phyloP scores from a whole-genome alignment of 1,140 invertebrate species.

The Leptoteleia sp. region DNA sequence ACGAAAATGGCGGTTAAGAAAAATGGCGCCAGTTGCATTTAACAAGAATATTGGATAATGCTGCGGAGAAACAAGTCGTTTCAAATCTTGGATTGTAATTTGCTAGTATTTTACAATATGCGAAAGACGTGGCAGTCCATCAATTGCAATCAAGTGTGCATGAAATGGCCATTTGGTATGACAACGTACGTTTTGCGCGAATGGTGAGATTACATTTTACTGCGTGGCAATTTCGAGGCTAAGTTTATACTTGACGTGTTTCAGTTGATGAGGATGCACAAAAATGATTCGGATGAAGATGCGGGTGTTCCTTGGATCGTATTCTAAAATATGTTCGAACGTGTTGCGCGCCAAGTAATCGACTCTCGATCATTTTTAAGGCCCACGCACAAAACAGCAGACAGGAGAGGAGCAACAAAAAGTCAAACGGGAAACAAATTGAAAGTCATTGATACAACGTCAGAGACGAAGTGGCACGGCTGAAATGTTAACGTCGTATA shows the following conservation, averaged over 20 bases:
- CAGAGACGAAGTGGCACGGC: slow-evolving; percentile 30
- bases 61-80: no score
- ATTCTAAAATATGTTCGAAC: slow-evolving; percentile 62
- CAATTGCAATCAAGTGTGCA: slow-evolving; percentile 38
- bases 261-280: slow-evolving; percentile 45
- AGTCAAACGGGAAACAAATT: slow-evolving; percentile 53
- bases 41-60: no score
- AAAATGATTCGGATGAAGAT: slow-evolving; percentile 54
- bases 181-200: slow-evolving; percentile 47
- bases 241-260: slow-evolving; percentile 51
- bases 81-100: slow-evolving; percentile 28
- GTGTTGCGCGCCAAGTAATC: slow-evolving; percentile 40
- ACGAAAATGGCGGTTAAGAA: no score
- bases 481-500: slow-evolving; percentile 52
- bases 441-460: slow-evolving; percentile 63
- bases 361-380: slow-evolving; percentile 59
- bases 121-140: slow-evolving; percentile 22
- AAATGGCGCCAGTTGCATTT: no score
- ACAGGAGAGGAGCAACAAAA: slow-evolving; percentile 36
- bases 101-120: slow-evolving; percentile 2
- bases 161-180: slow-evolving; percentile 31
- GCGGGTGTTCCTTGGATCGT: slow-evolving; percentile 58
- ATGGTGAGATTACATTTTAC: slow-evolving; percentile 53
- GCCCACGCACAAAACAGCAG: slow-evolving; percentile 46
- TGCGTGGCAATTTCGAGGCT: slow-evolving; percentile 23